Percentiles rank a stretch among this genome's conserved stretches.
Conservation (phyloP, 2,888 invertebrate genomes). For the Ophion obscuratus region DNA sequence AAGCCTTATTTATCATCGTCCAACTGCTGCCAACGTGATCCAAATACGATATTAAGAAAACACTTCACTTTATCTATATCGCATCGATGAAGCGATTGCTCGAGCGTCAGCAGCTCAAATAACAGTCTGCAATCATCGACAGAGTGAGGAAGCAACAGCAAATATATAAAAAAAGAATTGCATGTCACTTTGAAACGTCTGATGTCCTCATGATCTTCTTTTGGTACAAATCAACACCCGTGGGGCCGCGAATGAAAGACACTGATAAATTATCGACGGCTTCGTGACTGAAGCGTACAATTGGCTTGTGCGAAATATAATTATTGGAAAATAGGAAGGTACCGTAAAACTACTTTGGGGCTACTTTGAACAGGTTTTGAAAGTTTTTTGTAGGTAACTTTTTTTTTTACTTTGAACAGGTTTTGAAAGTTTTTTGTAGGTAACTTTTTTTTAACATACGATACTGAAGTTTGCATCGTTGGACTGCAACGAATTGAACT, state of each 20-base stretch:
- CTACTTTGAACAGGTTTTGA: too few relatives aligned
- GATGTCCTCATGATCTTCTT: neutral
- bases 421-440: too few relatives aligned
- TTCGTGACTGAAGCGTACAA: neutral
- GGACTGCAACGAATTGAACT: too few relatives aligned
- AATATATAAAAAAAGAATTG: neutral
- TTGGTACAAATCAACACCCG: neutral
- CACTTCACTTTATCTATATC: neutral
- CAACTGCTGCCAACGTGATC: neutral
- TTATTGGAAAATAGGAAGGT: neutral
- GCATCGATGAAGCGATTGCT: neutral
- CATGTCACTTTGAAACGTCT: neutral
- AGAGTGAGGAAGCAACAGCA: neutral
- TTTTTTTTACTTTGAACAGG: too few relatives aligned
- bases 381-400: too few relatives aligned
- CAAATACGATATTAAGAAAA: neutral
- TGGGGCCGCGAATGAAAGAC: neutral
- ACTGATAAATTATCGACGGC: neutral
- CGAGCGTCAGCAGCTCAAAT: neutral
- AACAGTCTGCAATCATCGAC: conserved; percentile 1
- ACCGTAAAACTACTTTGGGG: neutral
- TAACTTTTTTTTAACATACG: too few relatives aligned
- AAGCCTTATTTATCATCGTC: neutral
- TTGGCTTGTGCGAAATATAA: neutral
- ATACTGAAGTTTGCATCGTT: too few relatives aligned